Base-by-base conservation (phyloP, 2,797 vertebrate species). In the Crocodylus rhombifer region DNA sequence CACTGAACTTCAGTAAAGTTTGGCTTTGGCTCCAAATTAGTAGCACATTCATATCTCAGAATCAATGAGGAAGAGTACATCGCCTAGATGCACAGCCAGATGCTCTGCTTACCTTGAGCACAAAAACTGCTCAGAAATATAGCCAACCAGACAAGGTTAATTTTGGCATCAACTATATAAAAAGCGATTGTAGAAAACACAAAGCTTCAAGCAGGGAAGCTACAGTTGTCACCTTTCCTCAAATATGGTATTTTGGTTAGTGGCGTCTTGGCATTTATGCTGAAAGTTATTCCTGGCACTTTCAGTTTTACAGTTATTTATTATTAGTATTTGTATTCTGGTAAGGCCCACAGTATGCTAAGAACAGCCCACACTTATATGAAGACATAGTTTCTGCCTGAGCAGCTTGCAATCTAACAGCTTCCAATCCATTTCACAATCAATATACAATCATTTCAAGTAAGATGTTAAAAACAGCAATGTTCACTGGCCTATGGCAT, bases 221-320 rank as follows among this genome's bases (percentile, higher is more conserved):
- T 36, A 11, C 17, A 56, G 12, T 10, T 82, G 58, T 14, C 0
- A 0, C 21, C 17, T 9, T 89, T 92, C 57, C 51, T 87, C 75
- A 75, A 9, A 28, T 79, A 26, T 26, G 28, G 4, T 77, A 6
- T 26, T 18, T 71, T 21, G 4, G n/a, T 58, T 71, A 87, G 25
- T 1, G 7, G 20, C 4, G 0, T 87, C 10, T 65, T 80, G 63
- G 13, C 14, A 87, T n/a, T 88, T 83, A 83, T 79, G 28, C 7
- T 87, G 62, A 79, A 85, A 93, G 90, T 78, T 56, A 87, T 92
- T 95, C 15, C 51, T 63, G 79, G 1, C 8, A 20, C 62, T 88
- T 88, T 81, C 83, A 51, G 33, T 76, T 88, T 92, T 82, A 85
- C 6, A 82, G 36, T 42, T 81, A 60, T 16, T 90, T 10, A 62